Percentiles rank a stretch among this genome's conserved stretches.
phyloP scores from a whole-genome alignment of 2,888 invertebrate genomes.

The Xestoiulus laeticollis region DNA sequence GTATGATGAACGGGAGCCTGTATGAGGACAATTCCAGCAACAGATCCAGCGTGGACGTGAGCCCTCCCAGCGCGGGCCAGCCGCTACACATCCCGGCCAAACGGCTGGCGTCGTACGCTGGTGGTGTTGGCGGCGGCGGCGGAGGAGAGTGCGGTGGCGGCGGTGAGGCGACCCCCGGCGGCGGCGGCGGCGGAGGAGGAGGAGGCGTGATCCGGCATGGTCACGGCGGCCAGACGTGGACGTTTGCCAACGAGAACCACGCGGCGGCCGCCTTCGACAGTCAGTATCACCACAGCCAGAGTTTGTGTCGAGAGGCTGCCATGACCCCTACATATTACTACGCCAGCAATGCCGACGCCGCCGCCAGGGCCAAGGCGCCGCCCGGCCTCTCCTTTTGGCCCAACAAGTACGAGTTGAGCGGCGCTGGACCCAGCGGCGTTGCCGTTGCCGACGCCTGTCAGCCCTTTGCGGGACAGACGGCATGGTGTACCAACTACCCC shows the following conservation, averaged over 20 bases:
- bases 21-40: slow-evolving; percentile 58
- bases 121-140: slow-evolving; percentile 56
- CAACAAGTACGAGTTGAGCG: slow-evolving; percentile 64
- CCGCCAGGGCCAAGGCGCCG: slow-evolving; percentile 67
- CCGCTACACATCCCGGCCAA: slow-evolving; percentile 91
- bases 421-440: slow-evolving; percentile 62
- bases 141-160: slow-evolving; percentile 54
- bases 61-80: slow-evolving; percentile 64
- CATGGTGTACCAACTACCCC: slow-evolving; percentile 76
- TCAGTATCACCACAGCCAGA: slow-evolving; percentile 67
- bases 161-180: slow-evolving; percentile 53
- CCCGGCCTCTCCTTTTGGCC: slow-evolving; percentile 75
- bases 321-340: slow-evolving; percentile 78
- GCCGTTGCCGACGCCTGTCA: slow-evolving; percentile 68
- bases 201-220: slow-evolving; percentile 77
- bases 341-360: slow-evolving; percentile 63
- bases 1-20: slow-evolving; percentile 59
- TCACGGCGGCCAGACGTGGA: slow-evolving; percentile 71
- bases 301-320: slow-evolving; percentile 62
- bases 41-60: slow-evolving; percentile 57
- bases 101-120: slow-evolving; percentile 60
- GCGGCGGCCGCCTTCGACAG: slow-evolving; percentile 71
- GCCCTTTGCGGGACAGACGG: slow-evolving; percentile 75
- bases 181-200: slow-evolving; percentile 56
- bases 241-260: slow-evolving; percentile 69